Conservation (phyloP, 1,140 invertebrate species). For the Sminthurinus signatus region DNA sequence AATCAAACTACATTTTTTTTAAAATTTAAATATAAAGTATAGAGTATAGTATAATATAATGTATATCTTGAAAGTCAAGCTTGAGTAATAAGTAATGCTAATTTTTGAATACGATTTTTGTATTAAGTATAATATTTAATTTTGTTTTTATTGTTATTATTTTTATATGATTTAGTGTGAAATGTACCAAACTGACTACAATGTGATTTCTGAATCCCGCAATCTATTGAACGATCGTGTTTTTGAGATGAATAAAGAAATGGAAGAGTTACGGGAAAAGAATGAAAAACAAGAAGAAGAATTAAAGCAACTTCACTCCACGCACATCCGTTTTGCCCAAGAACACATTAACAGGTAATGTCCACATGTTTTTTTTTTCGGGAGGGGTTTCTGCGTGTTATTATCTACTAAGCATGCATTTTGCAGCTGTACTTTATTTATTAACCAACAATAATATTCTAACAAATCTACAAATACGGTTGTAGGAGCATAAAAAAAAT, state of each 20-base stretch:
- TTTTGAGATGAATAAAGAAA: too few species aligned
- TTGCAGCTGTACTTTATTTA: neutral
- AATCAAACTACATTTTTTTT: too few species aligned
- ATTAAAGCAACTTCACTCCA: neutral
- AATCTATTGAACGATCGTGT: too few species aligned
- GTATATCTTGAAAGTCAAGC: too few species aligned
- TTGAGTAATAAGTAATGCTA: too few species aligned
- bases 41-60: too few species aligned
- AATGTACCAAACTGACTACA: neutral
- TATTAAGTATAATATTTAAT: neutral
- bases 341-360: conserved; percentile 5
- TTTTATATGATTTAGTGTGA: neutral
- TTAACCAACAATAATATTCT: neutral
- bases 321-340: neutral
- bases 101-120: too few species aligned
- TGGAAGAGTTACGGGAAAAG: neutral
- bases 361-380: neutral
- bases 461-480: neutral
- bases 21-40: too few species aligned
- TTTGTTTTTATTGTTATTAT: neutral
- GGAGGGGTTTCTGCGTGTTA: neutral
- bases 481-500: neutral
- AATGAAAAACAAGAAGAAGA: neutral
- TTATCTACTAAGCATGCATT: neutral
- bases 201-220: too few species aligned